phyloP scores from a whole-genome alignment of 1,140 invertebrate genomes.

The Lordiphosa stackelbergi region DNA sequence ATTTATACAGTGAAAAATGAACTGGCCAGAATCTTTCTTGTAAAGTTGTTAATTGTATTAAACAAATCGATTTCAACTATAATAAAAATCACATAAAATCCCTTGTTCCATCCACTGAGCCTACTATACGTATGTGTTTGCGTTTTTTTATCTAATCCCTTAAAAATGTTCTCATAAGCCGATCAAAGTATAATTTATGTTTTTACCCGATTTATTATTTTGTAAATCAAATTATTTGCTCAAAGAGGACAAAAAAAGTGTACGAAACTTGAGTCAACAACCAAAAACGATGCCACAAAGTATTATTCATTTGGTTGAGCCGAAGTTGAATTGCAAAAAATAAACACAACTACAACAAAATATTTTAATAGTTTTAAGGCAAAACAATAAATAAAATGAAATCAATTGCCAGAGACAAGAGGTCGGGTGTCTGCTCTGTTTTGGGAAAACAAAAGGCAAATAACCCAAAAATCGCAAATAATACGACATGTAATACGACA shows the following conservation, averaged over 20 bases:
- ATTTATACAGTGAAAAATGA: too few relatives aligned
- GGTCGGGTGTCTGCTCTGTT: constrained; percentile 1
- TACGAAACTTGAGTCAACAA: constrained; percentile 66
- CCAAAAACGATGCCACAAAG: constrained; percentile 69
- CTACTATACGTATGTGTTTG: not conserved
- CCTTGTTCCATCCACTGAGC: constrained; percentile 4
- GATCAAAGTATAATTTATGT: constrained; percentile 67
- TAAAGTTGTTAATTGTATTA: too few relatives aligned
- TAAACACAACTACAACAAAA: constrained; percentile 23
- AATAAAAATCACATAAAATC: not conserved
- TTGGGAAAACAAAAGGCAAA: constrained; percentile 62
- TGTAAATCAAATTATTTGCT: constrained; percentile 74
- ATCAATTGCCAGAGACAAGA: constrained; percentile 52
- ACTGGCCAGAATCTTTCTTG: too few relatives aligned
- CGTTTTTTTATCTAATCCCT: constrained; percentile 33
- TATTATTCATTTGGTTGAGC: constrained; percentile 48
- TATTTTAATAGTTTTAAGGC: constrained; percentile 76
- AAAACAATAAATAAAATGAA: constrained; percentile 75
- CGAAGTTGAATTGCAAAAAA: constrained; percentile 37
- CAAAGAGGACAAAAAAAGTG: constrained; percentile 26
- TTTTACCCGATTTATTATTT: constrained; percentile 61
- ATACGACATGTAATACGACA: constrained; percentile 63
- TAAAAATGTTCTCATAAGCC: constrained; percentile 47
- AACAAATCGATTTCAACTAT: too few relatives aligned
- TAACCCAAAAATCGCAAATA: constrained; percentile 56